Percentiles rank a stretch among this genome's conserved stretches.
Conservation (phyloP, 1,140 invertebrate species). For the Anoplolepis gracilipes region DNA sequence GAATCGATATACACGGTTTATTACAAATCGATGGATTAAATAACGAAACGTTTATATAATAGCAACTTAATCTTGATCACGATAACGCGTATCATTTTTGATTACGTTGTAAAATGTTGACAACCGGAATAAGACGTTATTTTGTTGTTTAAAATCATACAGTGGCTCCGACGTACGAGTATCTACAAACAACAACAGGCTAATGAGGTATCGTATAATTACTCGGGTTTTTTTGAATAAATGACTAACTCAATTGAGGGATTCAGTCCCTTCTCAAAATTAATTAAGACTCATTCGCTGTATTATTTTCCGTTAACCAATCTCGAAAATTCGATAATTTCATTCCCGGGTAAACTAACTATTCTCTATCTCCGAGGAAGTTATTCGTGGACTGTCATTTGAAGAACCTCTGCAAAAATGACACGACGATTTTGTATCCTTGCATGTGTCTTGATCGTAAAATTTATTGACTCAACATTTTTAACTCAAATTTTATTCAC, state of each 20-base stretch:
- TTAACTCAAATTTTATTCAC: background rate
- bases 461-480: no score
- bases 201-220: slow-evolving; percentile 78
- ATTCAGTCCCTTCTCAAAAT: background rate
- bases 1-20: background rate
- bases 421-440: background rate
- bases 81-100: background rate
- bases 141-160: slow-evolving; percentile 77
- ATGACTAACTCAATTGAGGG: slow-evolving; percentile 23
- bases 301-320: background rate
- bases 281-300: background rate
- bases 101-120: background rate
- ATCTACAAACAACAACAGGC: slow-evolving; percentile 81
- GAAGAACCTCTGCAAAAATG: background rate
- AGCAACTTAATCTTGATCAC: background rate
- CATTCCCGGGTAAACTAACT: background rate
- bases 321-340: background rate
- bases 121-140: slow-evolving; percentile 53
- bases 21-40: background rate
- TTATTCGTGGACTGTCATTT: background rate
- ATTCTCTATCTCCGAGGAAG: background rate
- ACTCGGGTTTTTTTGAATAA: slow-evolving; percentile 41
- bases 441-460: background rate
- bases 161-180: slow-evolving; percentile 80
- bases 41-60: background rate